These are phyloP conservation scores for Eucriotettix oculatus DNA, from an alignment of 2,888 invertebrate species.

Conservation along the genomic window DNA sequence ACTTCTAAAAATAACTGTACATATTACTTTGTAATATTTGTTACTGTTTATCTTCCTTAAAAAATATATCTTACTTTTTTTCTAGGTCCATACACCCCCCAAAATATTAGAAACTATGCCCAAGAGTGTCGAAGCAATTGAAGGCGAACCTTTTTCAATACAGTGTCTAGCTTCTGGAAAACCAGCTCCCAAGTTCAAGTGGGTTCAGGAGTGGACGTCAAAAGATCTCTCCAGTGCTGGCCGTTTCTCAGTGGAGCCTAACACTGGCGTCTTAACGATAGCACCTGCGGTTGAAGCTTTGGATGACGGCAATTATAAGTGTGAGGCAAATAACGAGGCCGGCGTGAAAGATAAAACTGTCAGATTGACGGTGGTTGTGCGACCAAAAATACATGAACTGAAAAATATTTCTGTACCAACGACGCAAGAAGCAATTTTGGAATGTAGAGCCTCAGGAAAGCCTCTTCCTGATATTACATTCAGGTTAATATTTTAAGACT, in stretches of 20 bases:
- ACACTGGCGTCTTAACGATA: neutral
- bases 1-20: too few species aligned
- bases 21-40: neutral
- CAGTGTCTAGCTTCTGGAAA: neutral
- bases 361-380: slow-evolving; percentile 50
- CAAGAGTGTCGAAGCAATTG: neutral
- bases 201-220: neutral
- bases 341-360: slow-evolving; percentile 50
- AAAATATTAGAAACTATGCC: neutral
- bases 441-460: slow-evolving; percentile 63
- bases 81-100: neutral
- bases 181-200: neutral
- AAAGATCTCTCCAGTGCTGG: neutral
- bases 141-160: neutral
- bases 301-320: slow-evolving; percentile 66
- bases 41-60: neutral
- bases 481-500: slow-evolving; percentile 16
- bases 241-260: neutral
- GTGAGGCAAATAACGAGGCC: slow-evolving; percentile 63
- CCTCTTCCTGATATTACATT: slow-evolving; percentile 69
- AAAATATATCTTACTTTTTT: neutral
- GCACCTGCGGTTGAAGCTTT: slow-evolving; percentile 36
- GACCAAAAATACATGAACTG: slow-evolving; percentile 64
- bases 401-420: slow-evolving; percentile 51
- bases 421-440: slow-evolving; percentile 43